Evolutionary conservation across 2,113 vertebrate genomes (phyloP).

Genomic region (Neofelis nebulosa): DNA sequence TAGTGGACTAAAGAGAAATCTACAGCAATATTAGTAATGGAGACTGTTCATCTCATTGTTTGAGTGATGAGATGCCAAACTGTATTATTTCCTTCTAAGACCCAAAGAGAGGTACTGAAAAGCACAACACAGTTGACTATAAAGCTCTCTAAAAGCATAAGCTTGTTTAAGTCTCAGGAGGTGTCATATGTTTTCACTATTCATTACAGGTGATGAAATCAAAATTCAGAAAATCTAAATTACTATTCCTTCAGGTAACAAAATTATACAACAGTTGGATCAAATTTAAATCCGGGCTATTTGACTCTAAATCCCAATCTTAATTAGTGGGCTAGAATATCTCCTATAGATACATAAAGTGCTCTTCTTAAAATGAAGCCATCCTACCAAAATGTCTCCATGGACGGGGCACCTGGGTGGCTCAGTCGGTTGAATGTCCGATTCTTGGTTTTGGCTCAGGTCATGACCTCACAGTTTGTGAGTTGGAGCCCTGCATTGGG

Average conservation of each 20-base stretch:
- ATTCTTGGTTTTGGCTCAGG: no score
- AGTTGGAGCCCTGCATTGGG: no score
- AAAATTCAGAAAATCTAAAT: neutral
- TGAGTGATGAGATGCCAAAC: neutral
- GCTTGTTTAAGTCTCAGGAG: neutral
- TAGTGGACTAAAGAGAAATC: neutral
- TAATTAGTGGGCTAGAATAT: neutral
- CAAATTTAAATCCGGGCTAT: neutral
- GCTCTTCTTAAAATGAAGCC: neutral
- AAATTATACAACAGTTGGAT: neutral
- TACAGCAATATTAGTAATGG: neutral
- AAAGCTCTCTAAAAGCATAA: slow-evolving; percentile 27
- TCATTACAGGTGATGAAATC: neutral
- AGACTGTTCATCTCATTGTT: neutral
- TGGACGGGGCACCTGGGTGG: neutral
- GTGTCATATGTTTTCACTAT: neutral
- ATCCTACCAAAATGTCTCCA: neutral
- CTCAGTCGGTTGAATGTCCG: no score
- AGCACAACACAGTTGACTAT: neutral
- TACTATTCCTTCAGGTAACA: neutral
- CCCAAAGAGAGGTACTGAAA: neutral
- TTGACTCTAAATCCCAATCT: neutral
- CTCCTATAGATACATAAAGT: neutral
- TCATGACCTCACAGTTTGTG: no score
- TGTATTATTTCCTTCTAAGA: neutral